Evolutionary conservation across 2,113 vertebrate species (phyloP), one percentile per base, ranked within the genome.

Genomic region (Narcine bancroftii): DNA sequence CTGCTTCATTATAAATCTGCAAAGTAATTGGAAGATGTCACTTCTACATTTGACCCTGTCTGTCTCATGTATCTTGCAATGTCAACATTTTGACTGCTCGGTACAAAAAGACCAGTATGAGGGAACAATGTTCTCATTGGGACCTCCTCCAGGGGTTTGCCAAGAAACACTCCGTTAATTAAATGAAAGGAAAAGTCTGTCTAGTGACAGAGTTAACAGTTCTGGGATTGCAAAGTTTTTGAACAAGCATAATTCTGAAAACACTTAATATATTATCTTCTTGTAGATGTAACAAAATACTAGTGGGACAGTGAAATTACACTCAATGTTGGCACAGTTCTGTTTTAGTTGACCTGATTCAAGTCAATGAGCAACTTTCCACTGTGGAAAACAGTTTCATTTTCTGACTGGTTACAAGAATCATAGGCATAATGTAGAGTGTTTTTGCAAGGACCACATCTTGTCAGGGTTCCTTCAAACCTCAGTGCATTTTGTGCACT

Each of bases 111-210:
- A 83, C 65, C 33, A 89, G 24, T 26, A 10, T 45, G 47, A 33
- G 26, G 17, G 36, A 24, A 47, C 63, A 45, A 69, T 29, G 89
- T 91, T 91, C 89, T 91, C 89, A 47, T 15, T 87, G 47, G 42
- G 47, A 69, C 63, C 42, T n/a, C n/a, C 42, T 0, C 89, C 89
- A 33, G 66, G 89, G 66, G 42, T 69, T 91, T 91, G 89, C 89
- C 89, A 91, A 91, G 33, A 91, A 91, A 91, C 89, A 91, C 63
- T 91, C 42, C 5, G 89, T 69, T 91, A 69, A 91, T 91, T 91
- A 91, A 91, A 91, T 91, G 65, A 91, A 91, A 91, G 89, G 36
- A 91, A 17, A 29, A 71, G 42, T 69, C 89, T 91, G 89, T 91
- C 42, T 39, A 45, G 42, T 91, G 47, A 60, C 89, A 91, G 42